Conservation (phyloP, 2,888 invertebrate genomes). For the Orthosia cruda region DNA sequence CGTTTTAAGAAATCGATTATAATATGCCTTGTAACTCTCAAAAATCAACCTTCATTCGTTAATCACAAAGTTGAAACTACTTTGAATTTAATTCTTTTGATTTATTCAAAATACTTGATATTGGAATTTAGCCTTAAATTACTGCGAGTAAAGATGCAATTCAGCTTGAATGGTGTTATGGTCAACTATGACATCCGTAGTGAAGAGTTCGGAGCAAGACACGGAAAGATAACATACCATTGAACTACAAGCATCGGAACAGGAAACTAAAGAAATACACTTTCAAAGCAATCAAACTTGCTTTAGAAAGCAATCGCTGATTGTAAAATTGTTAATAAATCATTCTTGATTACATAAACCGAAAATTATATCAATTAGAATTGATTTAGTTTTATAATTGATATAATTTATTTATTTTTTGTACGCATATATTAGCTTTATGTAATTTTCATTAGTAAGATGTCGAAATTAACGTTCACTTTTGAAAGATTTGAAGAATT, state of each 20-base stretch:
- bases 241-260: constrained; percentile 54
- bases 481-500: not conserved
- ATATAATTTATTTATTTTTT: constrained; percentile 30
- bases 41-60: constrained; percentile 68
- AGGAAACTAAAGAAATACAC: constrained; percentile 70
- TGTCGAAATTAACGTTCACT: constrained; percentile 29
- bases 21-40: constrained; percentile 42
- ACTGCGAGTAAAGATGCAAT: constrained; percentile 66
- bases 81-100: constrained; percentile 22
- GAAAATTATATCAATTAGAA: constrained; percentile 44
- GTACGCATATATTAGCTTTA: constrained; percentile 11
- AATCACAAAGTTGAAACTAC: constrained; percentile 55
- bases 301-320: constrained; percentile 65
- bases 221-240: constrained; percentile 70
- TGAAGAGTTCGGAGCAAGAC: constrained; percentile 76
- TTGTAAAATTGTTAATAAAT: constrained; percentile 47
- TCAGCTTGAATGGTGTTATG: constrained; percentile 65
- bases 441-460: constrained; percentile 30
- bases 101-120: constrained; percentile 63
- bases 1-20: constrained; percentile 88
- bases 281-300: constrained; percentile 67
- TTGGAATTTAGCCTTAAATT: constrained; percentile 72
- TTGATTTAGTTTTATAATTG: constrained; percentile 44
- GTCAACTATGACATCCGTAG: constrained; percentile 80
- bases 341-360: constrained; percentile 54